Evolutionary conservation across 2,797 vertebrate genomes (phyloP).

Genomic region (Chloroceryle inda): DNA sequence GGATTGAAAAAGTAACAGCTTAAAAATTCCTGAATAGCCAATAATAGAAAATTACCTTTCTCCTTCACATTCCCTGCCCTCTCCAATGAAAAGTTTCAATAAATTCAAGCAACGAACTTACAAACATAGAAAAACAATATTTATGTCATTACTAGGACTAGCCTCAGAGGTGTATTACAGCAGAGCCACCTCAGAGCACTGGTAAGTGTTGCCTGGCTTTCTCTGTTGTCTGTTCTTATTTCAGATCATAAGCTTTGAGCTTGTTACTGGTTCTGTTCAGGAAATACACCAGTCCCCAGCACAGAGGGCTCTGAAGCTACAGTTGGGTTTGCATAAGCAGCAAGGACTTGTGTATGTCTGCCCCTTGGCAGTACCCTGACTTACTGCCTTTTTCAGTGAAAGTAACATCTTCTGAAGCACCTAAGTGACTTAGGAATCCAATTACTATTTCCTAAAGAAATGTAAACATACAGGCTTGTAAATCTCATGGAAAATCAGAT

Average conservation of each 20-base stretch:
- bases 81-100: neutral
- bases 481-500: conserved; percentile 1
- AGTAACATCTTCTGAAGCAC: neutral
- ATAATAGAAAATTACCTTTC: neutral
- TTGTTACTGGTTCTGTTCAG: neutral
- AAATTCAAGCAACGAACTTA: neutral
- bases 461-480: neutral
- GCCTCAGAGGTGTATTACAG: neutral
- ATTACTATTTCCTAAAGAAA: conserved; percentile 19
- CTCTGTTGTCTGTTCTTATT: neutral
- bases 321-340: neutral
- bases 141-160: neutral
- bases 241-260: neutral
- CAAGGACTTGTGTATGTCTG: neutral
- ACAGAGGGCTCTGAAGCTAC: neutral
- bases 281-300: neutral
- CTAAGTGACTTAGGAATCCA: neutral
- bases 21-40: neutral
- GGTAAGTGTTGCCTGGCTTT: neutral
- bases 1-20: conserved; percentile 4
- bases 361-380: neutral
- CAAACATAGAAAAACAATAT: neutral
- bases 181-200: neutral
- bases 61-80: neutral
- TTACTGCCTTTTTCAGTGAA: conserved; percentile 3